A percentile compares a stretch with the other conserved stretches of the same genome.
phyloP scores from a whole-genome alignment of 1,140 invertebrate species.

The Tetramorium alpestre region DNA sequence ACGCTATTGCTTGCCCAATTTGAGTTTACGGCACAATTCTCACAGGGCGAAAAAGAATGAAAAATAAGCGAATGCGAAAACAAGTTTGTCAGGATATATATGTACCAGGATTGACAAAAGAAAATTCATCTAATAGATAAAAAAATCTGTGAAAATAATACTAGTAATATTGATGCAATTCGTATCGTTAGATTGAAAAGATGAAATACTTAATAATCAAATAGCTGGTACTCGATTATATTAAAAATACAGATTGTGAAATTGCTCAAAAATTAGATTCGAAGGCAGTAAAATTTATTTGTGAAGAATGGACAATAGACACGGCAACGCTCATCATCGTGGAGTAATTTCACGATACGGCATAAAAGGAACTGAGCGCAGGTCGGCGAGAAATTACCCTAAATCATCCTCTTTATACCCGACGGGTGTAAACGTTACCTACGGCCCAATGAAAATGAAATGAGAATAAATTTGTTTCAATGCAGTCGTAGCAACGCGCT shows the following conservation, averaged over 20 bases:
- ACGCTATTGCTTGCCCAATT: slow-evolving; percentile 33
- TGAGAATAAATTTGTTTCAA: slow-evolving; percentile 48
- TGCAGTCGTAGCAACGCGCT: slow-evolving; percentile 18
- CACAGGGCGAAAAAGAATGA: background rate
- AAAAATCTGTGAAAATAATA: slow-evolving; percentile 1
- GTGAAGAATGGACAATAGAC: background rate
- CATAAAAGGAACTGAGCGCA: slow-evolving; percentile 4
- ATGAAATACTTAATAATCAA: background rate
- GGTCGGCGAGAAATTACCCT: background rate
- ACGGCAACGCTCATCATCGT: background rate
- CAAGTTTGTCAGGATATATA: background rate
- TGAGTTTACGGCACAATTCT: slow-evolving; percentile 1
- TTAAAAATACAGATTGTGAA: background rate
- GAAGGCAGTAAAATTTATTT: background rate
- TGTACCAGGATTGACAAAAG: background rate
- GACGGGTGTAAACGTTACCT: slow-evolving; percentile 33
- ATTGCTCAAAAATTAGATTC: background rate
- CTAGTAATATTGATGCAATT: background rate
- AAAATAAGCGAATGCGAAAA: background rate
- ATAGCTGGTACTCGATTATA: background rate
- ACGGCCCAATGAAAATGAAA: slow-evolving; percentile 59
- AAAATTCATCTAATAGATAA: background rate
- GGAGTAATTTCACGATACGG: background rate
- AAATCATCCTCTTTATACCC: slow-evolving; percentile 34
- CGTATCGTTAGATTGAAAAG: background rate